phyloP scores from a whole-genome alignment of 2,888 invertebrate species.

The Lasioglossum figueresi region DNA sequence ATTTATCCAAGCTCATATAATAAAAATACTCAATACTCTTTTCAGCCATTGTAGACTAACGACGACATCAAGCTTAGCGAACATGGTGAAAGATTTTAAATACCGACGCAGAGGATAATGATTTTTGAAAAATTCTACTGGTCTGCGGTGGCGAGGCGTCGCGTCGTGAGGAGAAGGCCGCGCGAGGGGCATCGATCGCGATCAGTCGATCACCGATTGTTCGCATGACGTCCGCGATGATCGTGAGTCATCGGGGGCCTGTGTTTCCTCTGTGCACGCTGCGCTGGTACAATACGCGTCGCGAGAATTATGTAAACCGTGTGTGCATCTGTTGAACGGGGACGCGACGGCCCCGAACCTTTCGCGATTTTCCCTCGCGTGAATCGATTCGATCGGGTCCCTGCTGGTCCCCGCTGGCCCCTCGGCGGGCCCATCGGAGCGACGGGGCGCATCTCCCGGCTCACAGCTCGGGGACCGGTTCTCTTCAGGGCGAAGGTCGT shows the following conservation, averaged over 20 bases:
- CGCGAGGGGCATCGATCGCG: constrained; percentile 17
- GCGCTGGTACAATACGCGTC: constrained; percentile 2
- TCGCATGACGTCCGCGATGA: constrained; percentile 31
- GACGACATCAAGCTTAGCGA: not conserved
- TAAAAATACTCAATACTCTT: not conserved
- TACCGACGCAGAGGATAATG: not conserved
- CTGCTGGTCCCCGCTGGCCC: not conserved
- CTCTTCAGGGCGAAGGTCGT: constrained; percentile 64
- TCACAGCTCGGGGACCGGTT: constrained; percentile 49
- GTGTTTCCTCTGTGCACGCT: constrained; percentile 26
- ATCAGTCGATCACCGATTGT: constrained; percentile 41
- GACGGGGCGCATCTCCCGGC: constrained; percentile 45
- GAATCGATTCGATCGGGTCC: constrained; percentile 34
- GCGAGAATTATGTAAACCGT: constrained; percentile 46
- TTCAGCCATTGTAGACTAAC: not conserved
- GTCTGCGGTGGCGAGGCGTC: not conserved
- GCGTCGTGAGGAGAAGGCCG: not conserved
- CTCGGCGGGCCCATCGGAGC: constrained; percentile 15
- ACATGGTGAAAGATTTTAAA: not conserved
- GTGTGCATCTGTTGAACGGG: constrained; percentile 35
- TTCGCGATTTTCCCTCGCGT: constrained; percentile 49
- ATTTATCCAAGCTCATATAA: too few species aligned
- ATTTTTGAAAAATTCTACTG: not conserved
- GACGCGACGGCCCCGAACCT: constrained; percentile 18
- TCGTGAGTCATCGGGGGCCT: constrained; percentile 56